A percentile compares a stretch with the other conserved stretches of the same genome.
These are phyloP conservation scores for Paralichthys olivaceus DNA, from an alignment of 2,113 vertebrate genomes.

Conservation along the genomic window DNA sequence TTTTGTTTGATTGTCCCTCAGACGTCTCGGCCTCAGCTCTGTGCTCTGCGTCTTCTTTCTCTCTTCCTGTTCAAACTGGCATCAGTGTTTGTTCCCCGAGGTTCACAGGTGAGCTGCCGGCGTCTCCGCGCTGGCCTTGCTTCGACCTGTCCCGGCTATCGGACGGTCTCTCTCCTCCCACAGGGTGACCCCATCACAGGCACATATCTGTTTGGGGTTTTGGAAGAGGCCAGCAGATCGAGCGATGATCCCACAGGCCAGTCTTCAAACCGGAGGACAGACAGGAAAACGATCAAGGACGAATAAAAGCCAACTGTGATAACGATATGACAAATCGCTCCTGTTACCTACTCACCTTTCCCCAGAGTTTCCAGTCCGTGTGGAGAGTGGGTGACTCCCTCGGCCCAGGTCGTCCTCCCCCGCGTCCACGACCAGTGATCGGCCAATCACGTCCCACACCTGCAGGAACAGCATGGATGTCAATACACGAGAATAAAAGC, in stretches of 20 bases:
- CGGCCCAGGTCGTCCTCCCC: conserved; percentile 90
- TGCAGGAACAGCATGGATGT: conserved; percentile 46
- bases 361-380: conserved; percentile 89
- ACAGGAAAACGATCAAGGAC: not conserved
- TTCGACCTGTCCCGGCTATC: conserved; percentile 81
- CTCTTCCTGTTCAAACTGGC: not conserved
- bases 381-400: conserved; percentile 86
- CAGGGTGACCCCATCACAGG: conserved; percentile 90
- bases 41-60: no score
- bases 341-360: conserved; percentile 78
- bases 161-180: conserved; percentile 91
- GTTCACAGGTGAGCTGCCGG: conserved; percentile 80
- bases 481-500: not conserved
- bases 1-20: conserved; percentile 30
- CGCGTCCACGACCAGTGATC: conserved; percentile 89
- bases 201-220: conserved; percentile 90
- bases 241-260: conserved; percentile 93
- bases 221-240: conserved; percentile 90
- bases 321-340: no score
- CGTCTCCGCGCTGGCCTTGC: conserved; percentile 52
- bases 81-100: not conserved
- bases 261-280: conserved; percentile 68
- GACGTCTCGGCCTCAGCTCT: not conserved
- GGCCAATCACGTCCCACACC: conserved; percentile 93
- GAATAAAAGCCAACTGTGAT: no score